phyloP scores from a whole-genome alignment of 2,113 vertebrate genomes.

The Halichoerus grypus region DNA sequence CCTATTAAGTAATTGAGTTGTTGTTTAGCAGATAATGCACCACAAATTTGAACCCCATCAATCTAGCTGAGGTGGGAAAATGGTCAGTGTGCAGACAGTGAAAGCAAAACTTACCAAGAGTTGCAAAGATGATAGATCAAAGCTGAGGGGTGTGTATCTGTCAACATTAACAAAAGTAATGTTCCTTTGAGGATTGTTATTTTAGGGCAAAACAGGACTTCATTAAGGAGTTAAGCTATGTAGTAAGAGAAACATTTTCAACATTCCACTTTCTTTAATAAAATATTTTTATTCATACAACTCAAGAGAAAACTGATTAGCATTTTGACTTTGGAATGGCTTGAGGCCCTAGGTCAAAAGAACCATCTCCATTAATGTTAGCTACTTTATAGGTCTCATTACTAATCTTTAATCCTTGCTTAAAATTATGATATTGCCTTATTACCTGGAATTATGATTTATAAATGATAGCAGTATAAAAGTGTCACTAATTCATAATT shows the following conservation, averaged over 20 bases:
- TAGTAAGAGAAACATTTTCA: not conserved
- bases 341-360: constrained; percentile 47
- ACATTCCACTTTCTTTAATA: constrained; percentile 9
- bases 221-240: not conserved
- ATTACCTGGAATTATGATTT: constrained; percentile 73
- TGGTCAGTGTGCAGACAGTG: not conserved
- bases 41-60: not conserved
- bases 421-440: constrained; percentile 64
- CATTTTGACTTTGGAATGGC: constrained; percentile 50
- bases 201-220: not conserved
- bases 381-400: constrained; percentile 64
- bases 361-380: constrained; percentile 52
- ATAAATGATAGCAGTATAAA: constrained; percentile 68
- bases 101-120: not conserved
- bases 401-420: constrained; percentile 69
- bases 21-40: not conserved
- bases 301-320: constrained; percentile 67
- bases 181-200: not conserved
- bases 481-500: constrained; percentile 73
- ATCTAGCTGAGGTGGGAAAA: not conserved
- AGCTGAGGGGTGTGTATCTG: not conserved
- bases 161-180: not conserved
- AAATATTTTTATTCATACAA: constrained; percentile 52
- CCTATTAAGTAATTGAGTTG: not conserved
- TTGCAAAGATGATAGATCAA: not conserved